Base-by-base conservation (phyloP, 2,797 vertebrate species). In the Gambusia yucatana region DNA sequence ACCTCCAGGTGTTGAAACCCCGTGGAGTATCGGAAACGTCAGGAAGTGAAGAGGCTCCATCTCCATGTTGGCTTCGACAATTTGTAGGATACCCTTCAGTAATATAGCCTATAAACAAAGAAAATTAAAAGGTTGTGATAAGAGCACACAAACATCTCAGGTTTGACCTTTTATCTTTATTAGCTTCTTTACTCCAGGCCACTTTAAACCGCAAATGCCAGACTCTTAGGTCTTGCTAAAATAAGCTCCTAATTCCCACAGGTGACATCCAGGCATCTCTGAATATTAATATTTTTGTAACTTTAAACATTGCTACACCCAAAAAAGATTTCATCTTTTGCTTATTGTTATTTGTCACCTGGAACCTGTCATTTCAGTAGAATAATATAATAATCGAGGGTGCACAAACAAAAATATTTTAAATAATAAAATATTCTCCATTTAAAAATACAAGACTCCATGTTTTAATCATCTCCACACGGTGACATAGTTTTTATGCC, bases 11-110 rank as follows among this genome's bases (percentile, higher is more conserved):
- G 79, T 75, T 1, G 78, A 82, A 17, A 88, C 67, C 55, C 93
- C 93, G 0, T 94, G 86, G 77, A 86, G 80, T 70, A 98, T 91
- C 47, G 98, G 98, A 89, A 98, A 99, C 70, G 96, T 93, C 76
- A 99, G 94, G 86, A 96, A 97, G 77, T 99, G 97, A 30, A 97
- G 96, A 0, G 98, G 98, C 76, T 96, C 96, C 90, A 96, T 93
- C 43, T 92, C 89, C 79, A 95, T 89, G 90, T 96, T 97, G 77
- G 93, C 94, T 84, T 98, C 96, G 36, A 98, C 94, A 22, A 99
- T 98, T 94, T 96, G 97, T 78, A 97, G 88, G 77, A 99, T 88
- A 76, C 98, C 98, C 59, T 95, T 96, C 63, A 99, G 95, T 78
- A 99, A 94, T 90, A 97, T 95, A 82, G 97, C 97, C 98, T 99